phyloP scores from a whole-genome alignment of 2,113 vertebrate species.

The Ophthalmolycus amberensis region DNA sequence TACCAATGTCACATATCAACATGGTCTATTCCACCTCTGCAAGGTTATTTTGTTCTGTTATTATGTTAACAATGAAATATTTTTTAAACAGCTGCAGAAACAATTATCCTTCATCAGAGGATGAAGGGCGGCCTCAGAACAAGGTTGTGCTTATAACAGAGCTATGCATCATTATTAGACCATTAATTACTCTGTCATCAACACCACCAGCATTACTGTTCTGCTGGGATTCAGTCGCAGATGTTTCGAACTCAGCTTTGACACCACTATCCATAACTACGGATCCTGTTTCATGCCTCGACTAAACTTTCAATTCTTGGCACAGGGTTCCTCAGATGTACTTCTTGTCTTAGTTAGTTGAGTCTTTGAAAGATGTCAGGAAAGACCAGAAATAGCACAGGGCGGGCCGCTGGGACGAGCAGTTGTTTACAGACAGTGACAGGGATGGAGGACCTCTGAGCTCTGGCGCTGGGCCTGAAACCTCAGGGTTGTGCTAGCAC shows the following conservation, averaged over 20 bases:
- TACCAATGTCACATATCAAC: slow-evolving; percentile 23
- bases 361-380: slow-evolving; percentile 72
- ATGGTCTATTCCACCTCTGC: slow-evolving; percentile 27
- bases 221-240: slow-evolving; percentile 61
- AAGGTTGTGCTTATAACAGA: slow-evolving; percentile 67
- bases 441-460: slow-evolving; percentile 81
- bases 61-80: slow-evolving; percentile 57
- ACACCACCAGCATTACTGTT: slow-evolving; percentile 52
- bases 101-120: slow-evolving; percentile 76
- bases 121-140: slow-evolving; percentile 75
- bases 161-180: slow-evolving; percentile 80
- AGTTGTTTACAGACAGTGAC: slow-evolving; percentile 82
- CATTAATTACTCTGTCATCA: slow-evolving; percentile 79
- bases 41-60: slow-evolving; percentile 54
- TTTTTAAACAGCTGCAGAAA: slow-evolving; percentile 74
- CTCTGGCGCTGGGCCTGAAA: slow-evolving; percentile 61
- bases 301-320: slow-evolving; percentile 52
- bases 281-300: not conserved
- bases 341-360: slow-evolving; percentile 57
- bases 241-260: slow-evolving; percentile 52
- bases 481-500: slow-evolving; percentile 63
- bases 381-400: slow-evolving; percentile 66
- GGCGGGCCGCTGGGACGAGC: slow-evolving; percentile 63
- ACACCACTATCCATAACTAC: slow-evolving; percentile 44
- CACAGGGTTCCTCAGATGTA: slow-evolving; percentile 50